Evolutionary conservation across 2,797 vertebrate genomes (phyloP).

Genomic region (Microcaecilia unicolor): DNA sequence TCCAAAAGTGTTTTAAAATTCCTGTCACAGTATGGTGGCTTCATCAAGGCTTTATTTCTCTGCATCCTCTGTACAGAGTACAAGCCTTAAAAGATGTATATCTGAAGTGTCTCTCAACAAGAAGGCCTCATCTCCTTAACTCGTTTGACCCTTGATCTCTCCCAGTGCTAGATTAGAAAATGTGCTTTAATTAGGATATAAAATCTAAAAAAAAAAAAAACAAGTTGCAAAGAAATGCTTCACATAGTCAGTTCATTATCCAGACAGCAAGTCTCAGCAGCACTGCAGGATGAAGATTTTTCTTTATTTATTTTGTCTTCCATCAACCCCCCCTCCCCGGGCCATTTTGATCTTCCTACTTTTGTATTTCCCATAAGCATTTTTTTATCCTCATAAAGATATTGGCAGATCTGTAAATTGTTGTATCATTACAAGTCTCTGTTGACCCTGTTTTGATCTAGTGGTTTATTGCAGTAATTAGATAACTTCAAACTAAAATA

Average conservation of each 20-base stretch:
- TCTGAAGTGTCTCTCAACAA: slow-evolving; percentile 22
- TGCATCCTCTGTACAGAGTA: slow-evolving; percentile 11
- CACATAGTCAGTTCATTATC: slow-evolving; percentile 44
- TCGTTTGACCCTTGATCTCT: slow-evolving; percentile 20
- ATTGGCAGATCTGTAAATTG: background rate
- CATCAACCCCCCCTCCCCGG: slow-evolving; percentile 34
- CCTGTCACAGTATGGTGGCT: too few species aligned
- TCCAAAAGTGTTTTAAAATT: too few species aligned
- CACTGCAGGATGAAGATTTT: slow-evolving; percentile 25
- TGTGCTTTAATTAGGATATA: slow-evolving; percentile 37
- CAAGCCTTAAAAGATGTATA: slow-evolving; percentile 36
- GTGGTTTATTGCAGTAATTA: background rate
- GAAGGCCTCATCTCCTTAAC: slow-evolving; percentile 24
- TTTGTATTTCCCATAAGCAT: slow-evolving; percentile 18
- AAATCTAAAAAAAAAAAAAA: slow-evolving; percentile 25
- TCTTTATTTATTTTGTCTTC: slow-evolving; percentile 11
- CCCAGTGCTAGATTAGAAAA: slow-evolving; percentile 30
- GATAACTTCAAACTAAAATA: slow-evolving; percentile 2
- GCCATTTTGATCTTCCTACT: slow-evolving; percentile 14
- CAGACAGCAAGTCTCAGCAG: slow-evolving; percentile 30
- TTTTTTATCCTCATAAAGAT: slow-evolving; percentile 1
- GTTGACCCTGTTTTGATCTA: slow-evolving; percentile 7
- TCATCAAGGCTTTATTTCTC: too few species aligned
- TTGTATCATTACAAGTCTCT: background rate
- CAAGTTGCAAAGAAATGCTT: slow-evolving; percentile 18